Evolutionary conservation across 2,888 invertebrate genomes (phyloP).

Genomic region (Mactromeris polynyma): DNA sequence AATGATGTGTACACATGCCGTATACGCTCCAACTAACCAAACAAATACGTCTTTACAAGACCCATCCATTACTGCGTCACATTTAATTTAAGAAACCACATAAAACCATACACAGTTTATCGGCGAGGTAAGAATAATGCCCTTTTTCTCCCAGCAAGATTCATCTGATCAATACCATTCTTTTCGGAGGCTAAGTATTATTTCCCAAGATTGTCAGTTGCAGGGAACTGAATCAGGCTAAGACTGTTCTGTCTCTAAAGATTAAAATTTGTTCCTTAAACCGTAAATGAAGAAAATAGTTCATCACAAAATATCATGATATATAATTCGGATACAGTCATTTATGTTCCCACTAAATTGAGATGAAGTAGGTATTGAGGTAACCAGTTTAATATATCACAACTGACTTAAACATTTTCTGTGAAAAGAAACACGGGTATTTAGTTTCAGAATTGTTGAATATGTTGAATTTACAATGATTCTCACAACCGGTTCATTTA

Average conservation of each 20-base stretch:
- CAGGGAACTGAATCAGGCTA: neutral
- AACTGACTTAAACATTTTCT: too few species aligned
- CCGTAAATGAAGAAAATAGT: neutral
- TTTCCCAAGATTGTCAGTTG: neutral
- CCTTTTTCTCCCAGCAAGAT: neutral
- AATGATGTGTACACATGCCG: neutral
- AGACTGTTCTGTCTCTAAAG: neutral
- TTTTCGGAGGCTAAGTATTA: neutral
- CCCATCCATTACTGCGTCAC: constrained; percentile 1
- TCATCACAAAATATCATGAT: too few species aligned
- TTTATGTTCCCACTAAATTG: too few species aligned
- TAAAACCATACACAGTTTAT: neutral
- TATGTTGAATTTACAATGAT: too few species aligned
- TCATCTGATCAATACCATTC: neutral
- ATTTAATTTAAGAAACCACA: neutral
- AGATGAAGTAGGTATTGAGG: too few species aligned
- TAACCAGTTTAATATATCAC: too few species aligned
- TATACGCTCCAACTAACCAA: neutral
- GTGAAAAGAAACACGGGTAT: too few species aligned
- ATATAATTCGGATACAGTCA: too few species aligned
- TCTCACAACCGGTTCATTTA: too few species aligned
- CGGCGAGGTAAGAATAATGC: neutral
- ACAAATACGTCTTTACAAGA: neutral
- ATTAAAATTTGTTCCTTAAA: neutral
- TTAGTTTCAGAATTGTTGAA: too few species aligned